These are phyloP conservation scores for Halichondria panicea DNA, from an alignment of 37 sponge, comb jelly and placozoan genomes.

Conservation along the genomic window DNA sequence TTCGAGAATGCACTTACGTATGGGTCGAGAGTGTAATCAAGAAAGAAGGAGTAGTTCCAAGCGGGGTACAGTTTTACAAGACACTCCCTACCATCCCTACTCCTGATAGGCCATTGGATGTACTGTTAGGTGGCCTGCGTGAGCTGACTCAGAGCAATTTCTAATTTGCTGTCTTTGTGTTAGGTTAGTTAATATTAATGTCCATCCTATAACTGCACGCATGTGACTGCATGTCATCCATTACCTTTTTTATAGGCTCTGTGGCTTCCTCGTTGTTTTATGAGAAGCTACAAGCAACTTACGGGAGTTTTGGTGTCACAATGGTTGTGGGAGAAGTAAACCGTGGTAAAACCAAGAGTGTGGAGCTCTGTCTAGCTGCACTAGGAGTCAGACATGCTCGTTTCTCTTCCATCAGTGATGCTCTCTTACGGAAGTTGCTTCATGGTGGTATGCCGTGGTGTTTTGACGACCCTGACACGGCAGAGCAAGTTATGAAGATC, in stretches of 20 bases:
- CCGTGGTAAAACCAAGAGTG: conserved; percentile 17
- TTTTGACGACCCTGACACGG: conserved; percentile 10
- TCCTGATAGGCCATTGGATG: neutral
- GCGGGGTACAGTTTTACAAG: neutral
- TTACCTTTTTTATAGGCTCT: neutral
- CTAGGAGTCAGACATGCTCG: neutral
- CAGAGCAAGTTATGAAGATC: conserved; percentile 1
- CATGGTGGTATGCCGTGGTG: conserved; percentile 21
- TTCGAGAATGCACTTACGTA: neutral
- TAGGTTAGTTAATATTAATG: neutral
- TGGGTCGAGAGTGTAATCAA: neutral
- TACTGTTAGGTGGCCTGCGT: neutral
- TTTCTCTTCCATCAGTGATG: neutral
- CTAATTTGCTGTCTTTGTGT: neutral
- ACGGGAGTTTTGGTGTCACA: conserved; percentile 12
- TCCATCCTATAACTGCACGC: neutral
- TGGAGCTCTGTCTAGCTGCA: conserved; percentile 2
- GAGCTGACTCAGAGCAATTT: conserved; percentile 2
- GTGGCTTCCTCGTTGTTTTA: neutral
- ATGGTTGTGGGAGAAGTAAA: neutral
- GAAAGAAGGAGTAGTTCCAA: conserved; percentile 1
- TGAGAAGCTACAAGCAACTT: neutral
- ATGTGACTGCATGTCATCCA: neutral
- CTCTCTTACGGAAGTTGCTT: neutral
- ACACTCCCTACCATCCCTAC: neutral